Evolutionary conservation across 2,888 invertebrate species (phyloP).

Genomic region (Prosapia bicincta): DNA sequence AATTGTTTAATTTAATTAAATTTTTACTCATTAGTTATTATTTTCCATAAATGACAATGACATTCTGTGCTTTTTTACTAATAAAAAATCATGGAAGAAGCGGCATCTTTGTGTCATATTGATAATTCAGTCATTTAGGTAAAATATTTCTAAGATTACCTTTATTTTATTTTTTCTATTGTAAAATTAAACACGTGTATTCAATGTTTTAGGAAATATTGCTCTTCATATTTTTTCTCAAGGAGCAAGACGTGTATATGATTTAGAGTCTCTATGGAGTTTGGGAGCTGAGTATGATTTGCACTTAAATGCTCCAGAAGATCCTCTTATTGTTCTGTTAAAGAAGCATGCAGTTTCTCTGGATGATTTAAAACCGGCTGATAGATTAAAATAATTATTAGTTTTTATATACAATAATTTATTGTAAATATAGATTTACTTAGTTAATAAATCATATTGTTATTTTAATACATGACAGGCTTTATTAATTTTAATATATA

Average conservation of each 20-base stretch:
- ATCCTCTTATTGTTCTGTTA: conserved; percentile 60
- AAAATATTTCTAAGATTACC: no score
- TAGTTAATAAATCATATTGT: not conserved
- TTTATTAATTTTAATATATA: no score
- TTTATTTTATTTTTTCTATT: no score
- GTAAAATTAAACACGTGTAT: no score
- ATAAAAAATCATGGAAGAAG: no score
- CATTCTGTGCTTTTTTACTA: no score
- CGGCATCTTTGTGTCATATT: no score
- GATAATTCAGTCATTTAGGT: no score
- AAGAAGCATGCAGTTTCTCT: conserved; percentile 64
- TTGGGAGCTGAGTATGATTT: conserved; percentile 79
- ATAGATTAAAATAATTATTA: not conserved
- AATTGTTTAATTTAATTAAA: no score
- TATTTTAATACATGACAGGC: no score
- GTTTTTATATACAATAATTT: not conserved
- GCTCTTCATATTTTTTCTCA: conserved; percentile 82
- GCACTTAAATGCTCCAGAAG: conserved; percentile 57
- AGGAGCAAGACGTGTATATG: conserved; percentile 66
- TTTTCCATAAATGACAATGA: no score
- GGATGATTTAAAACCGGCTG: conserved; percentile 49
- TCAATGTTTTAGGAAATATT: conserved; percentile 86
- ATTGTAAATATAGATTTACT: not conserved
- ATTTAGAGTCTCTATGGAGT: conserved; percentile 89
- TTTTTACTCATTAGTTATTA: no score